Percentiles rank a stretch among this genome's conserved stretches.
These are phyloP conservation scores for Sibirionetta formosa DNA, from an alignment of 2,797 vertebrate genomes.

Conservation along the genomic window DNA sequence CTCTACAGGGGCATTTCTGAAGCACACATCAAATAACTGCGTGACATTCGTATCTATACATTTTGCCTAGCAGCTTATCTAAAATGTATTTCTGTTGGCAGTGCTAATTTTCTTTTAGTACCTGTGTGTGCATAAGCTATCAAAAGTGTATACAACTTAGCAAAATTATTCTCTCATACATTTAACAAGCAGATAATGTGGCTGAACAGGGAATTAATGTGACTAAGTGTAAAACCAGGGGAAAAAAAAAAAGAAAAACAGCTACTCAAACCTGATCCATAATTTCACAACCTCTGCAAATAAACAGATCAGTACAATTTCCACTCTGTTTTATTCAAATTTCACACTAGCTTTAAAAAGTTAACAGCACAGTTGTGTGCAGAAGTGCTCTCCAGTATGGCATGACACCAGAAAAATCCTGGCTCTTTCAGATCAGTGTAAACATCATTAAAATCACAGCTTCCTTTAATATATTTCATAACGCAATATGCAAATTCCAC, in stretches of 20 bases:
- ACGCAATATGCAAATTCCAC: slow-evolving; percentile 84
- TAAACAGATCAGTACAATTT: slow-evolving; percentile 54
- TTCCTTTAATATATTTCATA: slow-evolving; percentile 85
- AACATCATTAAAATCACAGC: slow-evolving; percentile 87
- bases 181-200: slow-evolving; percentile 61
- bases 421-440: slow-evolving; percentile 80
- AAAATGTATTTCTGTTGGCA: background rate
- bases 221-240: background rate
- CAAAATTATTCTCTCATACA: slow-evolving; percentile 44
- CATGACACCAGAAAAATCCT: slow-evolving; percentile 59
- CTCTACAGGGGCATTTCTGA: rapidly evolving
- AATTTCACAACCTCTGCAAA: slow-evolving; percentile 68
- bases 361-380: slow-evolving; percentile 74
- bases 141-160: background rate
- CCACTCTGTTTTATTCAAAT: slow-evolving; percentile 77
- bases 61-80: background rate
- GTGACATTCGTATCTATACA: background rate
- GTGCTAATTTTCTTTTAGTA: background rate
- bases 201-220: slow-evolving; percentile 43
- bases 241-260: background rate
- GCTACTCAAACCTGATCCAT: slow-evolving; percentile 19
- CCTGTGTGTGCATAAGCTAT: background rate
- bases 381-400: slow-evolving; percentile 73
- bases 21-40: background rate
- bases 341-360: slow-evolving; percentile 79